Conservation (phyloP, 1,140 invertebrate species). For the Aleiodes sp. region DNA sequence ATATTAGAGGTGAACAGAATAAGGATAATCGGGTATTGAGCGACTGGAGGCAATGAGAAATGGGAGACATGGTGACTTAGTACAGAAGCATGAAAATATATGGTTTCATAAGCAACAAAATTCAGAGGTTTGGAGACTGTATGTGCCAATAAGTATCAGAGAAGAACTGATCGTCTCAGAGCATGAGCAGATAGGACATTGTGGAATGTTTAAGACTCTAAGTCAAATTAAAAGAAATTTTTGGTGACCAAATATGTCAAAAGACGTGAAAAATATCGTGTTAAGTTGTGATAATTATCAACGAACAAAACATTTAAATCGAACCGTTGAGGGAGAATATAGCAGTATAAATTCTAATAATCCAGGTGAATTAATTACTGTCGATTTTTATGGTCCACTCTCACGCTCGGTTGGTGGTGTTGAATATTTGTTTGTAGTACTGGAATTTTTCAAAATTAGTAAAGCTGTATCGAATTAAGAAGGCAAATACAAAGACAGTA, state of each 20-base stretch:
- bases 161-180: not conserved
- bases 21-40: conserved; percentile 18
- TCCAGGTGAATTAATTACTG: conserved; percentile 33
- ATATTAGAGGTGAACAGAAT: not conserved
- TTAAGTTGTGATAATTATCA: conserved; percentile 35
- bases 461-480: conserved; percentile 26
- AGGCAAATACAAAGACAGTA: conserved; percentile 14
- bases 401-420: conserved; percentile 27
- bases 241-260: conserved; percentile 29
- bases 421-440: conserved; percentile 35
- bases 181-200: conserved; percentile 30
- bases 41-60: conserved; percentile 3
- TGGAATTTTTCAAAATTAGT: conserved; percentile 40
- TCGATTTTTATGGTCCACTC: conserved; percentile 41
- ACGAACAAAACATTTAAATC: conserved; percentile 31
- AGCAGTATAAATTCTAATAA: not conserved
- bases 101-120: conserved; percentile 10
- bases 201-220: conserved; percentile 29
- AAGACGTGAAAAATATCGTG: conserved; percentile 26
- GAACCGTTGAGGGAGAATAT: conserved; percentile 24
- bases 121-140: not conserved
- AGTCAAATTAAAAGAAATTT: conserved; percentile 27
- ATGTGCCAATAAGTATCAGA: conserved; percentile 8
- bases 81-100: not conserved
- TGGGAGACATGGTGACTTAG: conserved; percentile 19